phyloP scores from a whole-genome alignment of 2,888 invertebrate genomes.

The Megamerina dolium region DNA sequence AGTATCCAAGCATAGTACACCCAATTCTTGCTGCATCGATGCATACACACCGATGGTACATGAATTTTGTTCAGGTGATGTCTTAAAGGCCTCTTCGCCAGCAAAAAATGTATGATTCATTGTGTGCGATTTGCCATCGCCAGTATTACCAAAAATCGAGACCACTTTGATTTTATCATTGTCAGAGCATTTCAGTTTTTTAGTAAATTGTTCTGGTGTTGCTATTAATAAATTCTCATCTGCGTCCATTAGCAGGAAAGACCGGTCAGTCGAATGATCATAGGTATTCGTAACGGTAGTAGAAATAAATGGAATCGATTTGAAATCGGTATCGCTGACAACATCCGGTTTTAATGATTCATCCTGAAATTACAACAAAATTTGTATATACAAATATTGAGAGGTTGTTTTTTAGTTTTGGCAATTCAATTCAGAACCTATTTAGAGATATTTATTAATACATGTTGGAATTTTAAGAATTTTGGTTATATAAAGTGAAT shows the following conservation, averaged over 20 bases:
- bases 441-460: no score
- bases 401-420: no score
- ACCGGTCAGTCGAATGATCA: constrained; percentile 24
- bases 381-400: neutral
- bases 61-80: constrained; percentile 54
- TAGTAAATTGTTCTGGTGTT: constrained; percentile 53
- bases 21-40: constrained; percentile 60
- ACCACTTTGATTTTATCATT: constrained; percentile 66
- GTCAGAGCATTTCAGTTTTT: constrained; percentile 39
- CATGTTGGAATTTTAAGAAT: no score
- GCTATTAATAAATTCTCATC: constrained; percentile 57
- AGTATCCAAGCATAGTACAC: constrained; percentile 69
- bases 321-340: constrained; percentile 36
- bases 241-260: constrained; percentile 57
- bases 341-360: constrained; percentile 37
- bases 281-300: constrained; percentile 30
- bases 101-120: constrained; percentile 67
- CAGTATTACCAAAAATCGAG: constrained; percentile 78
- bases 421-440: no score
- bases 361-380: constrained; percentile 23
- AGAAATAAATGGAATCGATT: constrained; percentile 40
- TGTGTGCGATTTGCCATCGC: constrained; percentile 76
- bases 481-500: no score
- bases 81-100: constrained; percentile 53
- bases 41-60: constrained; percentile 77